phyloP scores from a whole-genome alignment of 2,797 vertebrate genomes.

The Dromococcyx pavoninus region DNA sequence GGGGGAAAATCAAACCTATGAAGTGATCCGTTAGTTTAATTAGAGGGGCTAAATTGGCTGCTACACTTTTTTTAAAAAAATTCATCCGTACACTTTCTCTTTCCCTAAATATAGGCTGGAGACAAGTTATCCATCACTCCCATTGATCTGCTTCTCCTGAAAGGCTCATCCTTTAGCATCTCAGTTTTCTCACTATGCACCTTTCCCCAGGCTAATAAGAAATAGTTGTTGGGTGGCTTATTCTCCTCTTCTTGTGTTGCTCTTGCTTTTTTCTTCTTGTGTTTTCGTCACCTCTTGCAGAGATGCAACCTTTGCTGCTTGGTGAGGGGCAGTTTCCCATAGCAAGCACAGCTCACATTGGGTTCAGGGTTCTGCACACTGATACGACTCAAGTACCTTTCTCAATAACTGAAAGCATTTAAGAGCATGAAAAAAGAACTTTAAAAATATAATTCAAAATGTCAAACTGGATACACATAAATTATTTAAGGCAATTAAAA shows the following conservation, averaged over 20 bases:
- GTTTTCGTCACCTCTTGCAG: not conserved
- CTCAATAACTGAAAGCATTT: not conserved
- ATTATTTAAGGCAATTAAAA: slow-evolving; percentile 56
- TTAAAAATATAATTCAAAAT: not conserved
- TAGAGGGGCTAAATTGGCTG: not conserved
- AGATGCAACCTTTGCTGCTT: not conserved
- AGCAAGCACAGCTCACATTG: not conserved
- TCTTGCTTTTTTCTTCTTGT: not conserved
- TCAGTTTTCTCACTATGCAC: not conserved
- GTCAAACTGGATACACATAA: not conserved
- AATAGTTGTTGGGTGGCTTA: not conserved
- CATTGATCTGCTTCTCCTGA: not conserved
- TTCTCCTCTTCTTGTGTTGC: not conserved
- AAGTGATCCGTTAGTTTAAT: not conserved
- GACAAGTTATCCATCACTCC: not conserved
- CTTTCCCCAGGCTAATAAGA: not conserved
- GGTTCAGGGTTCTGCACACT: not conserved
- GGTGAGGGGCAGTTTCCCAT: not conserved
- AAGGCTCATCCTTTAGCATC: not conserved
- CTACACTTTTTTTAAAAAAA: not conserved
- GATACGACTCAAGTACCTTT: not conserved
- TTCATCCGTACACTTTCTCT: not conserved
- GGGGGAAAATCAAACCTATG: not conserved
- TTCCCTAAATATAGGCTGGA: not conserved
- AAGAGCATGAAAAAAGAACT: not conserved